Percentiles rank a stretch among this genome's conserved stretches.
phyloP scores from a whole-genome alignment of 2,888 invertebrate genomes.

The Archips crataeganus region DNA sequence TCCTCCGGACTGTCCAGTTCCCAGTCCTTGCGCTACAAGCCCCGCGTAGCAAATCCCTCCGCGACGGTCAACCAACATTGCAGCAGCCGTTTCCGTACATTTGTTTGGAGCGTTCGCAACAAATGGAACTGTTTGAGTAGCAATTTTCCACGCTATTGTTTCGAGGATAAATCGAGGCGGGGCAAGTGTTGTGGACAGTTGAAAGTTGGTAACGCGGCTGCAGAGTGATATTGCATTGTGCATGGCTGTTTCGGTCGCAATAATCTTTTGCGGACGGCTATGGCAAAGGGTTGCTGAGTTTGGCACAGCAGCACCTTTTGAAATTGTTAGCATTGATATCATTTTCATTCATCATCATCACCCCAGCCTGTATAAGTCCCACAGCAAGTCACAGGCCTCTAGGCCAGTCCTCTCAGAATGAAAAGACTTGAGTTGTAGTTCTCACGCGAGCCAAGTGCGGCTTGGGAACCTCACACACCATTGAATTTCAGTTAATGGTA shows the following conservation, averaged over 20 bases:
- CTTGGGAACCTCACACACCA: too few species aligned
- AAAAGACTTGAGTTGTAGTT: too few species aligned
- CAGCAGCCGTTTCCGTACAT: constrained; percentile 1
- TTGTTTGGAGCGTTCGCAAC: constrained; percentile 9
- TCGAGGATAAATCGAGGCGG: constrained; percentile 22
- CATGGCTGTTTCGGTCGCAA: not conserved
- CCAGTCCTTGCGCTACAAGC: not conserved
- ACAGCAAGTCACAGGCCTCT: too few species aligned
- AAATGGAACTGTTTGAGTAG: constrained; percentile 21
- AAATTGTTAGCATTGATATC: not conserved
- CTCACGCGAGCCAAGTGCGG: too few species aligned
- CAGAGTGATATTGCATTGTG: constrained; percentile 20
- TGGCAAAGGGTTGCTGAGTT: not conserved
- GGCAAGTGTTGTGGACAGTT: constrained; percentile 25
- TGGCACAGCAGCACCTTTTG: not conserved
- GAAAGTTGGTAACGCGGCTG: constrained; percentile 6
- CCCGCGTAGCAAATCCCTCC: not conserved
- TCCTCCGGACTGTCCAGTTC: not conserved
- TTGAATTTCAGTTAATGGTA: too few species aligned
- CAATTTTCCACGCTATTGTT: constrained; percentile 31
- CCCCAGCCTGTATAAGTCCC: too few species aligned
- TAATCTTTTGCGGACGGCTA: not conserved
- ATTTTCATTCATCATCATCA: not conserved
- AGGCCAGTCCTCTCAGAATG: too few species aligned
- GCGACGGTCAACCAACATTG: constrained; percentile 15